phyloP scores from a whole-genome alignment of 1,140 invertebrate species.

The Belonocnema kinseyi region DNA sequence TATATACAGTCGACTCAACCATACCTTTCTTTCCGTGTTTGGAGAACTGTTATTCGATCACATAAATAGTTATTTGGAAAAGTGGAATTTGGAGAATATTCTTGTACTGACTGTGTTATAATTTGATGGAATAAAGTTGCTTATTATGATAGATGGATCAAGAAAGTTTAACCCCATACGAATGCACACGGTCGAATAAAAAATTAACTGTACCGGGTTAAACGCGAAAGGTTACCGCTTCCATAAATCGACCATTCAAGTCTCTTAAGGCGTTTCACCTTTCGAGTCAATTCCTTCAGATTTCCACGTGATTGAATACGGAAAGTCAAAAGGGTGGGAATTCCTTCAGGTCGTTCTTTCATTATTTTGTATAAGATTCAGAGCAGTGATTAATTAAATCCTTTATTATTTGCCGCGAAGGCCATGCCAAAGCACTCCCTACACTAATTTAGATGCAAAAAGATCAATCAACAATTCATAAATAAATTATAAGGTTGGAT shows the following conservation, averaged over 20 bases:
- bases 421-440: not conserved
- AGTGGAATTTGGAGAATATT: too few relatives aligned
- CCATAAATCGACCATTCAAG: slow-evolving; percentile 62
- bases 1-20: too few relatives aligned
- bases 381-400: slow-evolving; percentile 22
- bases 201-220: slow-evolving; percentile 40
- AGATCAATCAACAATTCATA: not conserved
- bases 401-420: not conserved
- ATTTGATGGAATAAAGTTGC: not conserved
- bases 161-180: slow-evolving; percentile 19
- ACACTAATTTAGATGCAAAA: not conserved
- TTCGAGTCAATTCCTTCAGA: slow-evolving; percentile 42
- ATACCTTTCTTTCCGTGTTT: too few relatives aligned
- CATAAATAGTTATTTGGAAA: rapidly evolving
- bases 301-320: slow-evolving; percentile 55
- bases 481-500: slow-evolving; percentile 32
- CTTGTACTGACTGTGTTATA: too few relatives aligned
- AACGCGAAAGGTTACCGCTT: slow-evolving; percentile 64
- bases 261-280: slow-evolving; percentile 43
- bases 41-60: too few relatives aligned
- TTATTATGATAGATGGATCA: not conserved
- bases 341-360: slow-evolving; percentile 52
- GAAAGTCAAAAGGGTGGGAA: slow-evolving; percentile 67
- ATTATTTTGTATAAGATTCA: slow-evolving; percentile 8
- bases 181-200: not conserved